Base-by-base conservation (phyloP, 2,113 vertebrate species). In the Salvator merianae region DNA sequence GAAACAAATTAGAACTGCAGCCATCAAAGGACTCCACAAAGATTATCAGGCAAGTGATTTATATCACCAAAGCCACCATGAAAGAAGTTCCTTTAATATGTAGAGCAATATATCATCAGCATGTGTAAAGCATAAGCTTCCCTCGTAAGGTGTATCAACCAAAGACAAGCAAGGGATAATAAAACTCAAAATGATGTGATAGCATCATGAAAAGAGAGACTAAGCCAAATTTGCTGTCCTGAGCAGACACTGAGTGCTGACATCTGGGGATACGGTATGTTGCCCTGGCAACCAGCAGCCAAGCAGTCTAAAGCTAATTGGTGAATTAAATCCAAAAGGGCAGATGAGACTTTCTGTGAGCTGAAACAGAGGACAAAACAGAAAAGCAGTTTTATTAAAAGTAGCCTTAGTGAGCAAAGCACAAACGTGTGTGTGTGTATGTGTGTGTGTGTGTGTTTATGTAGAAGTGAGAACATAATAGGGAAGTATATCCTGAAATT, bases 211-310 rank as follows among this genome's bases (percentile, higher is more conserved):
- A 30, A 82, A 38, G 66, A 62, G 22, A 40, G 34, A 43, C 16
- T 12, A 69, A 40, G 80, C 34, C 69, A 62, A 22, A 28, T 7
- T 40, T 82, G 68, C 13, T 53, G 24, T 81, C 66, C 68, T 55
- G 69, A 81, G 79, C 79, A 62, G 69, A 73, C 12, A 2, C 20
- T 28, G 43, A 83, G 40, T 28, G 7, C 62, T 36, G 38, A 75
- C 59, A 63, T 59, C 38, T 65, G 72, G 72, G 81, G 30, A 75
- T 34, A 66, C 65, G 72, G 59, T 50, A 22, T 32, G 81, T 75
- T 83, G 71, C 71, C 24, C 59, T 75, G 71, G 66, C 59, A 75
- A 83, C 81, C n/a, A 75, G 13, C 59, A 75, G 59, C 59, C 34
- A 32, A 12, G 81, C 59, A 34, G 22, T 47, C 59, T 0, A 30